These are phyloP conservation scores for Eupsilia transversa DNA, from an alignment of 2,888 invertebrate genomes.

Conservation along the genomic window DNA sequence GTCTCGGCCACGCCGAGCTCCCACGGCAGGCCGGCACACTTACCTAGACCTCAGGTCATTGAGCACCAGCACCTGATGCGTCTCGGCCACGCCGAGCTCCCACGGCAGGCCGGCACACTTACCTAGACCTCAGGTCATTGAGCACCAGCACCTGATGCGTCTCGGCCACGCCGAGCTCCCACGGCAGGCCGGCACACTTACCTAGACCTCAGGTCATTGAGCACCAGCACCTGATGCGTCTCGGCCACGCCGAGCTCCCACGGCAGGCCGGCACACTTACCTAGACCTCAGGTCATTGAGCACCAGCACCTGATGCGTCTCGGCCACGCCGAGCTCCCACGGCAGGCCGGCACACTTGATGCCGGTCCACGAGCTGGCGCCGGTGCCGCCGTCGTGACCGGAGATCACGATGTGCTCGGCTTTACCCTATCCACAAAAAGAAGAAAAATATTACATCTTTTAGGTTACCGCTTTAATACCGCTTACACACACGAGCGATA, in stretches of 20 bases:
- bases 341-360: slow-evolving; percentile 99
- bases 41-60: too few relatives aligned
- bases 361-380: slow-evolving; percentile 99
- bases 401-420: slow-evolving; percentile 99
- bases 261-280: slow-evolving; percentile 99
- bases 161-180: slow-evolving; percentile 99
- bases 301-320: slow-evolving; percentile 99
- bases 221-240: slow-evolving; percentile 98
- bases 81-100: slow-evolving; percentile 99
- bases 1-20: slow-evolving; percentile 99
- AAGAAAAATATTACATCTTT: too few relatives aligned
- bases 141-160: slow-evolving; percentile 99
- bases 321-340: slow-evolving; percentile 99
- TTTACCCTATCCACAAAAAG: too few relatives aligned
- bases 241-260: slow-evolving; percentile 99
- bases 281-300: too few relatives aligned
- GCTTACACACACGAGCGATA: too few relatives aligned
- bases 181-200: slow-evolving; percentile 99
- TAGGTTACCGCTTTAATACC: too few relatives aligned
- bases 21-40: slow-evolving; percentile 99
- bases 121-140: too few relatives aligned
- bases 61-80: slow-evolving; percentile 98
- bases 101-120: slow-evolving; percentile 99
- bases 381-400: slow-evolving; percentile 99
- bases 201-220: too few relatives aligned